phyloP scores from a whole-genome alignment of 2,113 vertebrate genomes.

The Perca schrenkii region DNA sequence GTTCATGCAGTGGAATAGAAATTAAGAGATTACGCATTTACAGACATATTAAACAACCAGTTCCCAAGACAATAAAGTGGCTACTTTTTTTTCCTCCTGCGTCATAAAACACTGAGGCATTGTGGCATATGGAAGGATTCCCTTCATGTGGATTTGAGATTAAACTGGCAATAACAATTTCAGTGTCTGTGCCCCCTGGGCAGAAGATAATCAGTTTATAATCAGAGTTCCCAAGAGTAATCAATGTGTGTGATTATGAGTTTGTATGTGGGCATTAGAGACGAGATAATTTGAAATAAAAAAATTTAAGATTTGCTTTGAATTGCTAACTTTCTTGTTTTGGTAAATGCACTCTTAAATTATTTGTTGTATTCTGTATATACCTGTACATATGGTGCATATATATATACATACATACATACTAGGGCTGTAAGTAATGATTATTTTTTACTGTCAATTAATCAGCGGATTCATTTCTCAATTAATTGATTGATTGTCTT shows the following conservation, averaged over 20 bases:
- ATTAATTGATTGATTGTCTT: too few species aligned
- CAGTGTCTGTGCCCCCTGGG: constrained; percentile 16
- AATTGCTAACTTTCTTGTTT: neutral
- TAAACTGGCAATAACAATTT: constrained; percentile 45
- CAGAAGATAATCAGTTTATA: constrained; percentile 53
- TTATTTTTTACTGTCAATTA: too few species aligned
- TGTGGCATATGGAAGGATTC: constrained; percentile 24
- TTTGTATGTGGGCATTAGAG: neutral
- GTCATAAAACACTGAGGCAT: constrained; percentile 39
- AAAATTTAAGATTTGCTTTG: neutral
- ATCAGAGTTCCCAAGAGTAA: constrained; percentile 45
- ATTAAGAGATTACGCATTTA: constrained; percentile 44
- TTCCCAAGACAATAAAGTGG: constrained; percentile 45
- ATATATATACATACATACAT: too few species aligned
- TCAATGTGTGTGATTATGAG: constrained; percentile 37
- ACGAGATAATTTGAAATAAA: neutral
- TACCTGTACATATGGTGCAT: neutral
- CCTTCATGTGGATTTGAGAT: constrained; percentile 47
- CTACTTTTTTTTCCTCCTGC: neutral
- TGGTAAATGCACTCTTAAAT: neutral
- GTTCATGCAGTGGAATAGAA: constrained; percentile 35
- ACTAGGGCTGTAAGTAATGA: too few species aligned
- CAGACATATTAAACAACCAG: constrained; percentile 45
- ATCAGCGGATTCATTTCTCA: neutral
- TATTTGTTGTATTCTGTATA: neutral